Conservation (phyloP, 1,140 invertebrate species). For the Triops longicaudatus region DNA sequence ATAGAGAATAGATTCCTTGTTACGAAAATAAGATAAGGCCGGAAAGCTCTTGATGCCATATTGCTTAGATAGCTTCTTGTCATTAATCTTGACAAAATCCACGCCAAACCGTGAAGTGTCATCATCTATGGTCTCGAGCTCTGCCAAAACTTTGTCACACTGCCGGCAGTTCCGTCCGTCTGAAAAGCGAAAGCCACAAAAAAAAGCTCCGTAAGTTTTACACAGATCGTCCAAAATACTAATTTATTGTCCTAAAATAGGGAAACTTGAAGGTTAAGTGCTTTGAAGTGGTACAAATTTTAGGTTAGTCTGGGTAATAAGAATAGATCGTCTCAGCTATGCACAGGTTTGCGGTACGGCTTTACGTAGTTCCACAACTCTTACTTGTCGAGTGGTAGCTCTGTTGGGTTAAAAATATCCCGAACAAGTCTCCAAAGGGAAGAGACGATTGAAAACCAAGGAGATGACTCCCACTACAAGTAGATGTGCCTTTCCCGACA, state of each 20-base stretch:
- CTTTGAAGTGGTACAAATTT: background rate
- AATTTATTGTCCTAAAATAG: background rate
- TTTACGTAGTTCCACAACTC: background rate
- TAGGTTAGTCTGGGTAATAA: constrained; percentile 12
- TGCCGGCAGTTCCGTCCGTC: constrained; percentile 84
- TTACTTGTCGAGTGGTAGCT: constrained; percentile 1
- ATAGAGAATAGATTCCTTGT: constrained; percentile 86
- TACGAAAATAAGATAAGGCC: constrained; percentile 85
- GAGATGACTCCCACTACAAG: constrained; percentile 1
- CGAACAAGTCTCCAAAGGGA: background rate
- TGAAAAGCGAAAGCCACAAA: constrained; percentile 37
- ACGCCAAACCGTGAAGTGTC: constrained; percentile 74
- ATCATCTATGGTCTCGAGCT: constrained; percentile 89
- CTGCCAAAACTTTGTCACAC: constrained; percentile 80
- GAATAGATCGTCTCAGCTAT: background rate
- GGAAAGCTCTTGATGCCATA: constrained; percentile 90
- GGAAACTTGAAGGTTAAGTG: background rate
- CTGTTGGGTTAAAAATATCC: constrained; percentile 3
- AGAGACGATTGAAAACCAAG: background rate
- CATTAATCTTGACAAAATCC: constrained; percentile 70
- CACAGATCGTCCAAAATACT: background rate
- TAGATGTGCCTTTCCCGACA: background rate
- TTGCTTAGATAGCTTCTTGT: constrained; percentile 87
- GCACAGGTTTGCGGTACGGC: background rate
- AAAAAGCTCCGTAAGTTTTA: background rate